phyloP scores from a whole-genome alignment of 2,888 invertebrate species.

The Amphimallon solstitiale region DNA sequence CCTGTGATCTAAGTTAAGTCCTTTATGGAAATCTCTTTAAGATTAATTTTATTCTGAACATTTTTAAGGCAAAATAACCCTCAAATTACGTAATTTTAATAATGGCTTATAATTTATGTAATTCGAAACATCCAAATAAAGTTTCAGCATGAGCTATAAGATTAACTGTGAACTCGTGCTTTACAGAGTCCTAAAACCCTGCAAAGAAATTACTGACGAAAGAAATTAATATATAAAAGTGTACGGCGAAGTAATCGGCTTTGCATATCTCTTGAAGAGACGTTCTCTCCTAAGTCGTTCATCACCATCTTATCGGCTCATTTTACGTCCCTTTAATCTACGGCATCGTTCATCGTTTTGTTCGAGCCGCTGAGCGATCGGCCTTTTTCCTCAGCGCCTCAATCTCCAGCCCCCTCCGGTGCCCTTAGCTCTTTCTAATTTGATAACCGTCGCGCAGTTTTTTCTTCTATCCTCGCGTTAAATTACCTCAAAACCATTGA shows the following conservation, averaged over 20 bases:
- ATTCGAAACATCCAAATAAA: too few relatives aligned
- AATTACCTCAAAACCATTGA: slow-evolving; percentile 27
- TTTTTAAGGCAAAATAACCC: too few relatives aligned
- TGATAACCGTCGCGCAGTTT: slow-evolving; percentile 29
- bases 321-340: slow-evolving; percentile 46
- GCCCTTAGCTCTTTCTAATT: slow-evolving; percentile 35
- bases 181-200: slow-evolving; percentile 16
- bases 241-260: slow-evolving; percentile 34
- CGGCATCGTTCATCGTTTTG: slow-evolving; percentile 45
- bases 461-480: slow-evolving; percentile 7
- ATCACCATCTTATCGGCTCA: slow-evolving; percentile 47
- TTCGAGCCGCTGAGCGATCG: slow-evolving; percentile 43
- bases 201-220: not conserved
- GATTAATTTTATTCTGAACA: too few relatives aligned
- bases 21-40: too few relatives aligned
- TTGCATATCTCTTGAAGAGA: slow-evolving; percentile 33
- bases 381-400: slow-evolving; percentile 25
- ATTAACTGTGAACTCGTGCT: slow-evolving; percentile 1
- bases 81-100: too few relatives aligned
- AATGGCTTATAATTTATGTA: too few relatives aligned
- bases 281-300: slow-evolving; percentile 44
- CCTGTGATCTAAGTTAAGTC: too few relatives aligned
- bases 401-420: too few relatives aligned
- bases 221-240: slow-evolving; percentile 38
- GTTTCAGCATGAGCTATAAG: not conserved